Conservation (phyloP, 2,113 vertebrate genomes). For the Eptesicus fuscus region DNA sequence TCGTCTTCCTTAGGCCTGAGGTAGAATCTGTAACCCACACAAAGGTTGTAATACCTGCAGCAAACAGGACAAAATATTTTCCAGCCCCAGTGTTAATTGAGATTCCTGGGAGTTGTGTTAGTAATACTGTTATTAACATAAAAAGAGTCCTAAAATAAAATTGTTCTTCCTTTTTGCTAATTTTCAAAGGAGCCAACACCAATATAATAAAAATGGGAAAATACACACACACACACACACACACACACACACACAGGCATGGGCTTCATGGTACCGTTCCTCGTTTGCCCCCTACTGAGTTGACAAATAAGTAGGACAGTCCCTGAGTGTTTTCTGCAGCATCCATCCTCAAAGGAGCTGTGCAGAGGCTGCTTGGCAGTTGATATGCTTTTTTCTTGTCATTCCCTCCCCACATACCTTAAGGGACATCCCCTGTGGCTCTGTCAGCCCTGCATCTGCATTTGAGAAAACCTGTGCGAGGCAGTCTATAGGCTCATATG, state of each 20-base stretch:
- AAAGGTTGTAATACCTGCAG: background rate
- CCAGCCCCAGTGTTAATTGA: background rate
- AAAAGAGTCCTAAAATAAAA: background rate
- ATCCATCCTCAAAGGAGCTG: background rate
- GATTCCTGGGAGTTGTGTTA: background rate
- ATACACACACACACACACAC: background rate
- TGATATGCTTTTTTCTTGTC: background rate
- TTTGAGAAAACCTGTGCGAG: background rate
- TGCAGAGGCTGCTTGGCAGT: background rate
- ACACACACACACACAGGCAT: background rate
- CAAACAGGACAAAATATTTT: background rate
- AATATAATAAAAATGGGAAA: background rate
- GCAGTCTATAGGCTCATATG: background rate
- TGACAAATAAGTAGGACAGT: slow-evolving; percentile 24
- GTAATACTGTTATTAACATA: background rate
- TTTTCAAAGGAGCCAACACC: background rate
- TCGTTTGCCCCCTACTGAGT: background rate
- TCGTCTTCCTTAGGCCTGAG: background rate
- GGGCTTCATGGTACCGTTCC: background rate
- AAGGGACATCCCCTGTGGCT: background rate
- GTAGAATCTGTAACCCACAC: background rate
- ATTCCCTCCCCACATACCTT: background rate
- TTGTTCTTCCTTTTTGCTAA: background rate
- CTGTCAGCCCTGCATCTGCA: background rate
- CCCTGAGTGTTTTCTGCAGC: background rate